Evolutionary conservation across 2,797 vertebrate species (phyloP), one percentile per base, ranked within the genome.

Genomic region (Diceros bicornis): DNA sequence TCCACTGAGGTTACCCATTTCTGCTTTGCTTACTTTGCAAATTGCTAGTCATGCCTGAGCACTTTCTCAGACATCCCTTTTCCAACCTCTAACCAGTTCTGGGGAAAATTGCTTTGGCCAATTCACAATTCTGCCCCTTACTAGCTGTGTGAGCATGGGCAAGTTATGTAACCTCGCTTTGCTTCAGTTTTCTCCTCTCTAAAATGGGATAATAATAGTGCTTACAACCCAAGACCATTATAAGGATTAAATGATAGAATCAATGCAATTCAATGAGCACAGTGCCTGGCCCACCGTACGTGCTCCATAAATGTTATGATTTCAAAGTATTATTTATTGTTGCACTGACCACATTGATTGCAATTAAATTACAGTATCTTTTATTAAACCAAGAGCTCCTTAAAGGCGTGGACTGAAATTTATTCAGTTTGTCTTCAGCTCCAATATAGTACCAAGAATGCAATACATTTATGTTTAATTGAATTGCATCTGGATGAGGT

Each of bases 341-440:
- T 52, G 9, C 14, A 52, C 4, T 71, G 79, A 74, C 50, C 29
- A 77, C 57, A 66, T n/a, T 61, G 78, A 93, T 91, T 84, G 18
- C 20, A 92, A 95, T 72, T 91, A 69, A 95, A 79, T 62, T 88
- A 75, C 18, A 78, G 18, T 81, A 44, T 57, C 25, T 66, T 92
- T 32, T 27, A 34, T 91, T 89, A 88, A 69, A 27, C n/a, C 23
- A 34, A 90, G 37, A 66, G 16, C n/a, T 93, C 21, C 71, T 96
- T 83, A 3, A 23, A 11, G 6, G 6, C 9, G 68, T 82, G 41
- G 10, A 50, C 84, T 96, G 20, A 94, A 82, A 85, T 96, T 37
- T 62, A 78, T 62, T 81, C 47, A 27, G 2, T 66, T 83, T 91
- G 41, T 78, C 68, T 13, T 96, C 27, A 68, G 29, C 32, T 55